Evolutionary conservation across 2,113 vertebrate species (phyloP).

Genomic region (Ornithorhynchus anatinus): DNA sequence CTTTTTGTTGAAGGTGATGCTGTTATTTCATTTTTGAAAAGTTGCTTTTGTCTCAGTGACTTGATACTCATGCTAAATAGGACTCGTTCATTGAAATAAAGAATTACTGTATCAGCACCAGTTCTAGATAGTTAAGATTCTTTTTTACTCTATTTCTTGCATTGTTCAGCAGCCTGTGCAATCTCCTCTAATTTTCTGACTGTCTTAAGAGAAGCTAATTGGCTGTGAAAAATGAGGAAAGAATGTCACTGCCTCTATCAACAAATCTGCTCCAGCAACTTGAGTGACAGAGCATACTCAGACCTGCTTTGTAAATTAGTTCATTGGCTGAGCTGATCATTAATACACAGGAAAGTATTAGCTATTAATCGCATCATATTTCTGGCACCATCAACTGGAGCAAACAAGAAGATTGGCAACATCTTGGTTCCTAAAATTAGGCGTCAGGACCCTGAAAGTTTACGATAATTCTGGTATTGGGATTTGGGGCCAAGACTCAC

Average conservation of each 20-base stretch:
- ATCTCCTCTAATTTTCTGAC: background rate
- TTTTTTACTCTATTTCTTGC: background rate
- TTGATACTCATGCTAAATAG: background rate
- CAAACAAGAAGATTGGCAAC: slow-evolving; percentile 1
- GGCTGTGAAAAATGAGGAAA: background rate
- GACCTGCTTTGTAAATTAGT: slow-evolving; percentile 11
- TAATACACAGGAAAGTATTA: slow-evolving; percentile 48
- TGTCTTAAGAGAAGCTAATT: background rate
- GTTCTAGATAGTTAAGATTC: background rate
- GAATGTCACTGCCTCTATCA: background rate
- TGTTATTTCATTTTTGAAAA: too few species aligned
- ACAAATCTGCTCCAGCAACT: background rate
- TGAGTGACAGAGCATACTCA: background rate
- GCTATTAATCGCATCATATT: slow-evolving; percentile 7
- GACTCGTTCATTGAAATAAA: background rate
- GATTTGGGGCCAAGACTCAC: background rate
- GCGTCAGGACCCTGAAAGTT: slow-evolving; percentile 14
- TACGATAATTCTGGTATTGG: slow-evolving; percentile 1
- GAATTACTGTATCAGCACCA: background rate
- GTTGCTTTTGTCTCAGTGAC: too few species aligned
- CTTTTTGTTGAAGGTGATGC: too few species aligned
- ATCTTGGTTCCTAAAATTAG: slow-evolving; percentile 29
- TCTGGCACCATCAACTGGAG: slow-evolving; percentile 13
- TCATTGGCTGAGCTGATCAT: slow-evolving; percentile 39
- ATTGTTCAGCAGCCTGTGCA: background rate